Evolutionary conservation across 2,113 vertebrate species (phyloP), one percentile per base, ranked within the genome.

Genomic region (Amblyopsis rosae): DNA sequence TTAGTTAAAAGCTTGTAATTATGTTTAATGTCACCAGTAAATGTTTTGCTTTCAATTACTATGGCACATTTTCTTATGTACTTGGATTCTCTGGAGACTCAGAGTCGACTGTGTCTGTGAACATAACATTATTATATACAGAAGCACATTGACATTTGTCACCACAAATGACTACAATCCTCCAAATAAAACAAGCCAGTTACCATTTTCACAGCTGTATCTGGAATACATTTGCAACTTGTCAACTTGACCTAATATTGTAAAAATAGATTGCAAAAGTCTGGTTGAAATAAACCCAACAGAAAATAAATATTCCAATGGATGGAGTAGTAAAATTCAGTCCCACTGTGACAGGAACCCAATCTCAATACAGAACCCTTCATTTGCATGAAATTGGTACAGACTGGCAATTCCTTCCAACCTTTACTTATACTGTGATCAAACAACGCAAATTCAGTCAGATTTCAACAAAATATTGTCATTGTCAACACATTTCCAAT

Each of bases 321-420:
- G 7, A 41, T 41, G 35, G 5, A 41, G 35, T 41, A 5, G 35
- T 5, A 41, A 6, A 41, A 6, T 41, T 41, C 65, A 32, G 55
- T 47, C 70, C 69, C 65, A 63, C 64, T 26, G 47, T 62, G 69
- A 81, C 68, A 59, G 35, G 65, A 62, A 16, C 11, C 15, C 55
- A 9, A 26, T 58, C 11, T 55, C 58, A 32, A 5, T 70, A 64
- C 67, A 75, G 77, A 82, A 54, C 80, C 61, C 72, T 62, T 65
- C 67, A 75, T 81, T 76, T 76, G 69, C 69, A 69, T 81, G 70
- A 74, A 79, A 82, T 59, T 71, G 70, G 71, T 61, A 51, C 60
- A 79, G 66, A 26, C 47, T 51, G 59, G 71, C 75, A 75, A 54
- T 80, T 84, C 62, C 69, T 63, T 73, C 74, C 73, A 76, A 76